Conservation (phyloP, 2,888 invertebrate species). For the Sinohyriopsis cumingii region DNA sequence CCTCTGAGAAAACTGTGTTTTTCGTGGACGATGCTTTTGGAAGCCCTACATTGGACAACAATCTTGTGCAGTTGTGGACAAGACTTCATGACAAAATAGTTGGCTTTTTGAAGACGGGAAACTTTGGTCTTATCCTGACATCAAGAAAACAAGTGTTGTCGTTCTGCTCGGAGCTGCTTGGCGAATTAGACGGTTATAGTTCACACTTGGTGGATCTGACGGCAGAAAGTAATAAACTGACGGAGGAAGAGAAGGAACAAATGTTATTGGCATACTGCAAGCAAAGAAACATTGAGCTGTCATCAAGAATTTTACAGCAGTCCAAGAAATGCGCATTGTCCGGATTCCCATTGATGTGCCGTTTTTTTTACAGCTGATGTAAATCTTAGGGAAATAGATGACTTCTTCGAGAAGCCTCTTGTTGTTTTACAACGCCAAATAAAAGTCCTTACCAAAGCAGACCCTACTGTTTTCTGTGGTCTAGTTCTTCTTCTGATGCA, state of each 20-base stretch:
- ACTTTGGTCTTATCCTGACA: constrained; percentile 24
- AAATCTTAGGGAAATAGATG: constrained; percentile 9
- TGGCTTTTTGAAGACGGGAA: constrained; percentile 9
- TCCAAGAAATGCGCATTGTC: not conserved
- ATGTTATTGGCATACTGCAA: constrained; percentile 12
- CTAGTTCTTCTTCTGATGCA: constrained; percentile 20
- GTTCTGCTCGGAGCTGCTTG: constrained; percentile 1
- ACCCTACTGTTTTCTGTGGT: constrained; percentile 17
- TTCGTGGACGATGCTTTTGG: constrained; percentile 37
- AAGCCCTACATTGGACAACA: constrained; percentile 21
- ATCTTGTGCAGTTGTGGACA: constrained; percentile 22
- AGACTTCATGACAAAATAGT: constrained; percentile 21
- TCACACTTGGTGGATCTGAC: constrained; percentile 17
- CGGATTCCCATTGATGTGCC: constrained; percentile 30
- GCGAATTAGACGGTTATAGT: constrained; percentile 2
- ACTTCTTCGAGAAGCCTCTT: constrained; percentile 22
- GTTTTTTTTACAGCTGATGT: constrained; percentile 14
- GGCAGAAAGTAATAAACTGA: constrained; percentile 6
- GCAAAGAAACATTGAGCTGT: not conserved
- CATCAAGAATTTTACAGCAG: constrained; percentile 3
- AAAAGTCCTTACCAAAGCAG: constrained; percentile 7
- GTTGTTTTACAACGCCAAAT: constrained; percentile 18
- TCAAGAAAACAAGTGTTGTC: constrained; percentile 23
- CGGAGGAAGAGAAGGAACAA: constrained; percentile 13
- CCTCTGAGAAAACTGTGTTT: constrained; percentile 15